A percentile compares a stretch with the other conserved stretches of the same genome.
Evolutionary conservation across 2,888 invertebrate species (phyloP).

Genomic region (Byasa hedistus): DNA sequence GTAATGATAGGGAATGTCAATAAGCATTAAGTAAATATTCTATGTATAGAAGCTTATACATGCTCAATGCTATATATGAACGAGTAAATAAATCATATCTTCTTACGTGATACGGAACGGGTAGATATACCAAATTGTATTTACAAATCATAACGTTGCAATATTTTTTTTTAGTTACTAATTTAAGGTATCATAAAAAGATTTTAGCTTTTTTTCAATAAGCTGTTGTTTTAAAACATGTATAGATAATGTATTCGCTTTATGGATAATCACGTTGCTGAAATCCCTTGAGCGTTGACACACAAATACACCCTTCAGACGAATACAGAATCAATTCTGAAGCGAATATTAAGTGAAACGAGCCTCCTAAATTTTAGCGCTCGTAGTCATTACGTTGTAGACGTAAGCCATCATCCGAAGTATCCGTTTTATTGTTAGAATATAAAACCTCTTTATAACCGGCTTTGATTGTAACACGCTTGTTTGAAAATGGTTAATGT

Average conservation of each 20-base stretch:
- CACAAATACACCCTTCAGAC: conserved; percentile 17
- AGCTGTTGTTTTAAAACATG: not conserved
- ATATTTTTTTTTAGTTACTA: too few species aligned
- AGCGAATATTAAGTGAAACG: conserved; percentile 60
- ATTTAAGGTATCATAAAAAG: not conserved
- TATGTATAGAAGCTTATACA: too few species aligned
- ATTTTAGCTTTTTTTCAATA: not conserved
- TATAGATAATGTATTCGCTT: conserved; percentile 6
- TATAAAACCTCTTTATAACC: conserved; percentile 71
- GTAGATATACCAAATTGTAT: too few species aligned
- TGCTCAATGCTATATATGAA: too few species aligned
- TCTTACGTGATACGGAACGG: too few species aligned
- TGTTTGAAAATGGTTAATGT: conserved; percentile 52
- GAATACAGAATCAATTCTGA: conserved; percentile 28
- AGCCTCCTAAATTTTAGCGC: conserved; percentile 65
- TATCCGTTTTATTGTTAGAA: conserved; percentile 73
- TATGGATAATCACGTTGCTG: conserved; percentile 24
- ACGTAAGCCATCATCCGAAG: conserved; percentile 66
- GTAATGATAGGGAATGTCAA: too few species aligned
- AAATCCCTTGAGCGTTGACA: conserved; percentile 28
- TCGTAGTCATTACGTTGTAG: conserved; percentile 63
- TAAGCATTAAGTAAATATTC: too few species aligned
- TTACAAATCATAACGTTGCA: too few species aligned
- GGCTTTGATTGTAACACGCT: conserved; percentile 61
- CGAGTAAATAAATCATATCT: too few species aligned